Evolutionary conservation across 2,888 invertebrate species (phyloP), one percentile per base, ranked within the genome.

Genomic region (Stenotaenia linearis): DNA sequence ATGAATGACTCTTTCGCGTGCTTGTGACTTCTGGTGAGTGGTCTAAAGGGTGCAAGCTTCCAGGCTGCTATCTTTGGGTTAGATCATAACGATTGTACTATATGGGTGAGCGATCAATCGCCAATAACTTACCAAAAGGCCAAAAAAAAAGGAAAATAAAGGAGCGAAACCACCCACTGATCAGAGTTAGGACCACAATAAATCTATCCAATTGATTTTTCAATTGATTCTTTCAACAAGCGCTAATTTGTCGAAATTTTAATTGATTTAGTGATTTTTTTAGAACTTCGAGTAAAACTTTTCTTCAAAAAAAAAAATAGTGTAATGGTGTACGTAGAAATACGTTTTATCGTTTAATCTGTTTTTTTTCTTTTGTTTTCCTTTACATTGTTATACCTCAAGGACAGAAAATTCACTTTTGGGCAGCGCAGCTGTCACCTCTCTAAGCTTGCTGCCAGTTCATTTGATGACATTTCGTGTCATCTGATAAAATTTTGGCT

Each of bases 371-470:
- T 18, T 69, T 69, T 69, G 69, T 69, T 69, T 28, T 69, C 25
- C 28, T 28, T 28, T 69, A 69, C 28, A 50, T 69, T 69, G 69
- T 69, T 69, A 69, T 69, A 69, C 69, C 69, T 69, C 69, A 69
- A 69, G 69, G 69, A 69, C 69, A 69, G 69, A 69, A 69, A 45
- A 69, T 69, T 69, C 69, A 69, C 69, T 69, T 69, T 69, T 23
- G 69, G 12, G 25, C 28, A 28, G 69, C 69, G 69, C 69, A 69
- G 69, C 69, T 69, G 69, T 69, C 69, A 69, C 69, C 69, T 69
- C 69, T 69, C 69, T 69, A 69, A 69, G 69, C 69, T 69, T 69
- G 69, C 69, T 69, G 69, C 69, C 69, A 69, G 69, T 69, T 69
- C 69, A 69, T 28, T 69, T 69, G 69, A 69, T 69, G 69, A 69